Base-by-base conservation (phyloP, 2,888 invertebrate species). In the Girardia tigrina region DNA sequence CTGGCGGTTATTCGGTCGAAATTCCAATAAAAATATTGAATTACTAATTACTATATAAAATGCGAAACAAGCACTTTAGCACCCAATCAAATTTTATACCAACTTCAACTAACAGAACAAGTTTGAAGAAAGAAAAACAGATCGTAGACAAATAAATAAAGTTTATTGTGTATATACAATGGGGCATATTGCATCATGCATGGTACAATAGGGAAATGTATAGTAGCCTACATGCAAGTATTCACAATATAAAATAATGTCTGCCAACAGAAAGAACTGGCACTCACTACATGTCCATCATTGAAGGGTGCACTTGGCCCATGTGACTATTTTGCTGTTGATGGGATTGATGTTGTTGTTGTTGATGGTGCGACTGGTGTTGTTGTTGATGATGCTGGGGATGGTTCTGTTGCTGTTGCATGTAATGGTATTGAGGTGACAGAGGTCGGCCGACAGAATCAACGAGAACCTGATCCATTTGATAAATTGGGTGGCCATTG, bases 221-320 rank as follows among this genome's bases (percentile, higher is more conserved):
- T 23, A 56, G 8, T 12, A 8, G 36, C 12, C 12, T 16, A 36
- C 36, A 36, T 16, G 16, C 36, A 36, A 16, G 16, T 16, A 36
- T 16, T 12, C 36, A 36, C 36, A 36, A 36, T 16, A 36, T 36
- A 12, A 36, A n/a, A 56, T 20, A 56, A 4, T 20, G 56, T 56
- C 56, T 56, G 56, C 56, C 56, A 56, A 12, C n/a, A 56, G 56
- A 56, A 56, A 56, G 56, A 56, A 56, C 56, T 56, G 56, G 56
- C 56, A 56, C 56, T 56, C 56, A 56, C 56, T 56, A 56, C 56
- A 56, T 56, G 56, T 56, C 56, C 56, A 56, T 56, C 56, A 56
- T 56, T 4, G 56, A 56, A 6, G 56, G 56, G 56, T 56, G 56
- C 56, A 56, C 23, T 56, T 56, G 56, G 56, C 56, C 56, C 8